A percentile compares a stretch with the other conserved stretches of the same genome.
phyloP scores from a whole-genome alignment of 30 jellyfish, hydroid and myxozoan species.

The Morbakka virulenta region DNA sequence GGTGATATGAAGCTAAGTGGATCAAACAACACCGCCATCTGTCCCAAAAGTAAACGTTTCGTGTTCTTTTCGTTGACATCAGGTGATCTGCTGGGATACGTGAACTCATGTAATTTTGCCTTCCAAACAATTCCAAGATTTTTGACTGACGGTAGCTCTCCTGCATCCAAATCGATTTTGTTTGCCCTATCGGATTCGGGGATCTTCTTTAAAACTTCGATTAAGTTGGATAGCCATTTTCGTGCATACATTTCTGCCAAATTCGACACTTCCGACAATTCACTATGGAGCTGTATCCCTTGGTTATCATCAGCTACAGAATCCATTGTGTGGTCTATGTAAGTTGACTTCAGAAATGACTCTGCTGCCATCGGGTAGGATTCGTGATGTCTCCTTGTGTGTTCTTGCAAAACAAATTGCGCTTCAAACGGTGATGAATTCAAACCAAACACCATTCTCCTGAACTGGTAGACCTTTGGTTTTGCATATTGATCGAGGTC shows the following conservation, averaged over 20 bases:
- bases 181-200: slow-evolving; percentile 54
- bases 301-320: slow-evolving; percentile 42
- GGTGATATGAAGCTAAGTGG: slow-evolving; percentile 55
- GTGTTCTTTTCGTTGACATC: too few species aligned
- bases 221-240: slow-evolving; percentile 52
- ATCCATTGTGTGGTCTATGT: slow-evolving; percentile 64
- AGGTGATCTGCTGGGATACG: too few species aligned
- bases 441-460: too few species aligned
- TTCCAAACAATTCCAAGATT: slow-evolving; percentile 26
- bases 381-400: too few species aligned
- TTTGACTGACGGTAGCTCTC: slow-evolving; percentile 45
- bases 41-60: slow-evolving; percentile 24
- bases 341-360: slow-evolving; percentile 53
- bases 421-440: too few species aligned
- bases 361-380: slow-evolving; percentile 63
- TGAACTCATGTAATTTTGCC: too few species aligned
- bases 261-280: slow-evolving; percentile 43
- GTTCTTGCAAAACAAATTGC: too few species aligned
- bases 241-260: slow-evolving; percentile 73
- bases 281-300: too few species aligned
- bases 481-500: slow-evolving; percentile 4
- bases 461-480: slow-evolving; percentile 43
- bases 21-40: slow-evolving; percentile 37
- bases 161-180: slow-evolving; percentile 20
- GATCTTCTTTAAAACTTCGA: slow-evolving; percentile 26